Evolutionary conservation across 2,113 vertebrate genomes (phyloP).

Genomic region (Amazona guildingii): DNA sequence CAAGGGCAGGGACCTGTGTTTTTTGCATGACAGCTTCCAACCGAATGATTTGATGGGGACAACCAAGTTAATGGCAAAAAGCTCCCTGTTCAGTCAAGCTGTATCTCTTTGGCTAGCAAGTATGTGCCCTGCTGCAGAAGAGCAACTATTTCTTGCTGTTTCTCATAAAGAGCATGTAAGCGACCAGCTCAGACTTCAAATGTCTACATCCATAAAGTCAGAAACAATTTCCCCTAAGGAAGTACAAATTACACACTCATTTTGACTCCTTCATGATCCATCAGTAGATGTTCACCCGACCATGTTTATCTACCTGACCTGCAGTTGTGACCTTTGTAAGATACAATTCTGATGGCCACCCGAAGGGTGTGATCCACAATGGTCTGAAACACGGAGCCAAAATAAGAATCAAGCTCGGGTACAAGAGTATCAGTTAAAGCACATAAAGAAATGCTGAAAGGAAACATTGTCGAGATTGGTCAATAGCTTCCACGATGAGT

Average conservation of each 20-base stretch:
- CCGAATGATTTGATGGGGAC: not conserved
- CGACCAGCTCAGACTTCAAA: not conserved
- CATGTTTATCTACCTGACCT: not conserved
- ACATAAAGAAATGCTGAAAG: not conserved
- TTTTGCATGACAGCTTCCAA: conserved; percentile 31
- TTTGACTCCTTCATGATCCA: not conserved
- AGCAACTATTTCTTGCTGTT: not conserved
- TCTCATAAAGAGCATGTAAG: not conserved
- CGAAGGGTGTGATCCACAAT: conserved; percentile 37
- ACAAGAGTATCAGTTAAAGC: not conserved
- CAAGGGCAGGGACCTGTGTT: conserved; percentile 56
- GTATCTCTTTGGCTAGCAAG: not conserved
- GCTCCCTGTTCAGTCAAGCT: not conserved
- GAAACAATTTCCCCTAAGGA: not conserved
- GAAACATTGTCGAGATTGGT: not conserved
- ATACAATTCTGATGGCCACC: not conserved
- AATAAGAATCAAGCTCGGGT: not conserved
- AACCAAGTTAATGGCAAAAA: not conserved
- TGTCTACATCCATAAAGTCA: not conserved
- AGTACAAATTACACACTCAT: not conserved
- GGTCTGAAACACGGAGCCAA: not conserved
- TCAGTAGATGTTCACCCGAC: not conserved
- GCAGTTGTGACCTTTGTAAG: not conserved
- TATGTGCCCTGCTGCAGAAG: not conserved
- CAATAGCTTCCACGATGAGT: not conserved